Percentiles rank a stretch among this genome's conserved stretches.
phyloP scores from a whole-genome alignment of 1,140 invertebrate genomes.

The Heliconius congener region DNA sequence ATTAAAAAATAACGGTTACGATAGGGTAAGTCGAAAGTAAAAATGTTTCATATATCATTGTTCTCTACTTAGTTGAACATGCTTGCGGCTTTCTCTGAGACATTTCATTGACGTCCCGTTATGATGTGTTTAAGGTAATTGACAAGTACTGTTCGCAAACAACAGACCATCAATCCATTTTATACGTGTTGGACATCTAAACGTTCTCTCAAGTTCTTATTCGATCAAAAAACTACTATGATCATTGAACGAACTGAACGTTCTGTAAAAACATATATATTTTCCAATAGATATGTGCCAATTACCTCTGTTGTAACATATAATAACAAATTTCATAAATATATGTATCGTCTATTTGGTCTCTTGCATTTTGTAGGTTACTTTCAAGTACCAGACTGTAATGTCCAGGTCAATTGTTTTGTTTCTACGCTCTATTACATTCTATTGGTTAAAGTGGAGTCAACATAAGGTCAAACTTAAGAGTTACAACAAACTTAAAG shows the following conservation, averaged over 20 bases:
- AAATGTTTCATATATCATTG: no score
- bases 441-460: slow-evolving; percentile 53
- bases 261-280: no score
- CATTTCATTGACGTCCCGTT: not conserved
- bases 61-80: not conserved
- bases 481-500: slow-evolving; percentile 5
- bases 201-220: not conserved
- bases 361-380: no score
- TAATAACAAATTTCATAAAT: no score
- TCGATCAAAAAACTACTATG: no score
- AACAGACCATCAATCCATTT: not conserved
- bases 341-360: no score
- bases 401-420: slow-evolving; percentile 1
- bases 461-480: slow-evolving; percentile 29
- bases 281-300: no score
- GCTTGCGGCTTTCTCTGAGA: not conserved
- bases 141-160: slow-evolving; percentile 3
- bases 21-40: no score
- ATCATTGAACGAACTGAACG: no score
- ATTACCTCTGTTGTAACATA: no score
- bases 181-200: not conserved
- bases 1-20: no score
- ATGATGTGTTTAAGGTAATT: not conserved
- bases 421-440: slow-evolving; percentile 37
- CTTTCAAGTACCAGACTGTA: not conserved